Evolutionary conservation across 2,888 invertebrate species (phyloP).

Genomic region (Schizaphis graminum): DNA sequence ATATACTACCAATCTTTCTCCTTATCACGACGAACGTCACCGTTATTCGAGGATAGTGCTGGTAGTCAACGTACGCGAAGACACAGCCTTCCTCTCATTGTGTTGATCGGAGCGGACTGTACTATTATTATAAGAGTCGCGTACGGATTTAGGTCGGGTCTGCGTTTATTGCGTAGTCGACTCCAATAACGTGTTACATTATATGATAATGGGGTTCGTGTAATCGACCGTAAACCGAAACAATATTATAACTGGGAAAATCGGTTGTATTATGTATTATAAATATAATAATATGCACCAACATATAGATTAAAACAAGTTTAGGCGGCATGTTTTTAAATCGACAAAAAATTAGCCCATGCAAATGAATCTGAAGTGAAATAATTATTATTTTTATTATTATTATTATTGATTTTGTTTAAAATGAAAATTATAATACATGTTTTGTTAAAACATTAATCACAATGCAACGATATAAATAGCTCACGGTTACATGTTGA

Average conservation of each 20-base stretch:
- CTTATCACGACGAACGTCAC: background rate
- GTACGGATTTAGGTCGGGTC: background rate
- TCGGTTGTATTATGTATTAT: background rate
- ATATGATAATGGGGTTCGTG: background rate
- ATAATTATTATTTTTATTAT: background rate
- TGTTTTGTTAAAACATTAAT: background rate
- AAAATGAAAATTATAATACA: background rate
- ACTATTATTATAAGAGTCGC: background rate
- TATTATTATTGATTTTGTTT: background rate
- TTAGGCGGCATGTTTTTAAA: background rate
- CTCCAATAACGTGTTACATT: background rate
- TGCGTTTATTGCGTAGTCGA: background rate
- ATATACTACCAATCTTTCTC: background rate
- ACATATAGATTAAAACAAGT: background rate
- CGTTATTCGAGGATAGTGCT: background rate
- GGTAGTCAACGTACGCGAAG: background rate
- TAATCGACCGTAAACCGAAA: slow-evolving; percentile 22
- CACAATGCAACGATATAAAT: background rate
- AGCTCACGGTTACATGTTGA: background rate
- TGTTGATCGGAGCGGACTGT: background rate
- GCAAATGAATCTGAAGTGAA: background rate
- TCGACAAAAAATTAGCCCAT: no score
- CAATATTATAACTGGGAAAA: background rate
- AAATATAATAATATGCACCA: background rate
- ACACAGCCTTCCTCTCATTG: background rate